Evolutionary conservation across 2,797 vertebrate genomes (phyloP).

Genomic region (Remorina albescens): DNA sequence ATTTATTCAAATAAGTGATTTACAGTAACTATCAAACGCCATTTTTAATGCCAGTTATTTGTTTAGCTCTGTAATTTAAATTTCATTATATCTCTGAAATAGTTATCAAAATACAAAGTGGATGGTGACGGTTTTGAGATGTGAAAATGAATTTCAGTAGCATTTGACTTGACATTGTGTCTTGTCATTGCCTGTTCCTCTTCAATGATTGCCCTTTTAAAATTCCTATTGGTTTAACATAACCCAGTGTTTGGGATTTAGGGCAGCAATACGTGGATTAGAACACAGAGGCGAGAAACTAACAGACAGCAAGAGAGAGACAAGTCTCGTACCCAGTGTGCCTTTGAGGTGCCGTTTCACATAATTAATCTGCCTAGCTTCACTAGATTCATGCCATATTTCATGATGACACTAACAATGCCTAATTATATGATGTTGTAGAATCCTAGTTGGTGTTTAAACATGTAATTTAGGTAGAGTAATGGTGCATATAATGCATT

Average conservation of each 20-base stretch:
- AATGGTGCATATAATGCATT: slow-evolving; percentile 74
- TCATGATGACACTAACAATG: slow-evolving; percentile 72
- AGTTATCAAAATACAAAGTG: neutral
- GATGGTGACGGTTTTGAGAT: neutral
- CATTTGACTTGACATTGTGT: slow-evolving; percentile 11
- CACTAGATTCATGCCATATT: slow-evolving; percentile 62
- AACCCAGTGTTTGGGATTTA: slow-evolving; percentile 65
- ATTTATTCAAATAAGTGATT: neutral
- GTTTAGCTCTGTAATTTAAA: neutral
- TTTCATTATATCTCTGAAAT: neutral
- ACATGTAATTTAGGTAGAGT: slow-evolving; percentile 71
- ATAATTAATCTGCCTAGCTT: slow-evolving; percentile 70
- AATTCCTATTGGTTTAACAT: slow-evolving; percentile 44
- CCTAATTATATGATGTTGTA: slow-evolving; percentile 71
- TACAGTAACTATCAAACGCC: neutral
- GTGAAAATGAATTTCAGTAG: slow-evolving; percentile 5
- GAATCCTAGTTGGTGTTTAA: slow-evolving; percentile 75
- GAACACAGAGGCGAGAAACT: slow-evolving; percentile 30
- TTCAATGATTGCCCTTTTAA: slow-evolving; percentile 47
- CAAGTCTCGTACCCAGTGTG: slow-evolving; percentile 25
- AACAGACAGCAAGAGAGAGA: slow-evolving; percentile 20
- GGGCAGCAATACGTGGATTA: slow-evolving; percentile 52
- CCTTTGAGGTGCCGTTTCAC: slow-evolving; percentile 58
- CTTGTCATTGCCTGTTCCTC: neutral
- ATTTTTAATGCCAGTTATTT: neutral